Percentiles rank a stretch among this genome's conserved stretches.
Evolutionary conservation across 2,113 vertebrate genomes (phyloP).

Genomic region (Haemorhous mexicanus): DNA sequence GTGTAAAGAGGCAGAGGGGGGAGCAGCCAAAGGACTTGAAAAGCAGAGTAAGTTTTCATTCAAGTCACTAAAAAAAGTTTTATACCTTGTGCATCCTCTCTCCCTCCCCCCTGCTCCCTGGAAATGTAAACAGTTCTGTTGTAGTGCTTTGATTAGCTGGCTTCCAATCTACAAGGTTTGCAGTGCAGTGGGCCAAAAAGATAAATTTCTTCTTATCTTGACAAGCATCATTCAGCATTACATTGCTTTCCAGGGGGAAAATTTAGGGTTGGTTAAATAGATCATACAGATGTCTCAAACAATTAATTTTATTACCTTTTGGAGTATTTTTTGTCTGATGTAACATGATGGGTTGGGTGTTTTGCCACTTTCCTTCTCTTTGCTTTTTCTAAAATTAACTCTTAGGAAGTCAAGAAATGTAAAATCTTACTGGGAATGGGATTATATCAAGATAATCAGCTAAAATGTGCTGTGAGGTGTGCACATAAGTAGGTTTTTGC

Average conservation of each 20-base stretch:
- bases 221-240: background rate
- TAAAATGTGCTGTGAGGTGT: background rate
- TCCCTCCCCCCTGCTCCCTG: background rate
- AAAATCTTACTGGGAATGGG: background rate
- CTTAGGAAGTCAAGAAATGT: background rate
- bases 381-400: background rate
- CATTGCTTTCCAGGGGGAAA: background rate
- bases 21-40: background rate
- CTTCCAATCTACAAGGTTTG: background rate
- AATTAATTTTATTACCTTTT: background rate
- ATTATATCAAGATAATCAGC: background rate
- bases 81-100: background rate
- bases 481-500: background rate
- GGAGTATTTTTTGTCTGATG: background rate
- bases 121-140: background rate
- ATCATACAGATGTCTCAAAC: background rate
- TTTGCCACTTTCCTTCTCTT: background rate
- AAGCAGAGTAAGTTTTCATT: background rate
- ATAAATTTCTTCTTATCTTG: background rate
- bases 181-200: background rate
- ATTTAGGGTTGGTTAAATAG: background rate
- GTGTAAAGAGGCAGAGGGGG: background rate
- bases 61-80: background rate
- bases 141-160: background rate
- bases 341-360: background rate